These are phyloP conservation scores for Oreochromis aureus DNA, from an alignment of 2,113 vertebrate species.

Conservation along the genomic window DNA sequence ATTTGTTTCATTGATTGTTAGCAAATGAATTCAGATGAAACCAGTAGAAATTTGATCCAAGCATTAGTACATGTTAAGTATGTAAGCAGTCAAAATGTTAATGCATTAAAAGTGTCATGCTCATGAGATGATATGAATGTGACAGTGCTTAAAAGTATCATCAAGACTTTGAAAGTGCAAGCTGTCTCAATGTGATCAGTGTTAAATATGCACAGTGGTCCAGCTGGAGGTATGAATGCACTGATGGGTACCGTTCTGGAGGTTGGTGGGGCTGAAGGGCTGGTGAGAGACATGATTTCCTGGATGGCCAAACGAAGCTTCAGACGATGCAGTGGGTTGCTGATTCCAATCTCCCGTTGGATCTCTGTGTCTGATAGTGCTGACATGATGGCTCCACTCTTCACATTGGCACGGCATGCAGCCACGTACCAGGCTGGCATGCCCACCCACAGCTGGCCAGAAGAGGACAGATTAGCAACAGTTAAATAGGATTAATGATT, in stretches of 20 bases:
- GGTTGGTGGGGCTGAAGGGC: constrained; percentile 92
- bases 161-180: not conserved
- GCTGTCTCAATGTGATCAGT: not conserved
- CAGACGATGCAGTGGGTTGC: constrained; percentile 92
- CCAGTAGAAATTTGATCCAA: not conserved
- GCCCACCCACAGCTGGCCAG: constrained; percentile 90
- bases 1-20: constrained; percentile 33
- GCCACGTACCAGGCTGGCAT: constrained; percentile 99
- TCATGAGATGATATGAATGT: not conserved
- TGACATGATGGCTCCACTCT: constrained; percentile 97
- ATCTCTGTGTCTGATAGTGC: constrained; percentile 97
- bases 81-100: constrained; percentile 2
- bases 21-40: not conserved
- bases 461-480: not conserved
- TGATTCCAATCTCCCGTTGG: constrained; percentile 96
- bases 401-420: constrained; percentile 94
- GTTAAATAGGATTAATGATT: not conserved
- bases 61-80: constrained; percentile 18
- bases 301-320: constrained; percentile 95
- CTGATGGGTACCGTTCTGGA: constrained; percentile 85
- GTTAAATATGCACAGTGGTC: not conserved
- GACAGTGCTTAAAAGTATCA: not conserved
- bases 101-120: constrained; percentile 10
- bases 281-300: constrained; percentile 97
- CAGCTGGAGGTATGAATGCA: not conserved